phyloP scores from a whole-genome alignment of 64 coral and sea anemone species.

The Acropora yongei region DNA sequence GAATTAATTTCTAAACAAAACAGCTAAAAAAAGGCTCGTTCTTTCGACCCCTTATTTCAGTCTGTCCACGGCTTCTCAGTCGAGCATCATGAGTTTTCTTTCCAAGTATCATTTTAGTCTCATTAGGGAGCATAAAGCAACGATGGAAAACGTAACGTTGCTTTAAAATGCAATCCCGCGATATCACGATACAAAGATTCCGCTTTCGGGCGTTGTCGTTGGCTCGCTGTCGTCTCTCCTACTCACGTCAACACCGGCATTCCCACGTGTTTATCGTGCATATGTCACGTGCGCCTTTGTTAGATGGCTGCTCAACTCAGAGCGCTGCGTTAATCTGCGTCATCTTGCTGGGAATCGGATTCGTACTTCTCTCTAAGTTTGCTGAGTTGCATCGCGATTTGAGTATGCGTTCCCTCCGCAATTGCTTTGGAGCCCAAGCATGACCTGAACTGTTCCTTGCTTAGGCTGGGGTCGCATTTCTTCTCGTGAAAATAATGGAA shows the following conservation, averaged over 20 bases:
- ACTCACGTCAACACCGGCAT: not conserved
- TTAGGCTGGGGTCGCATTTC: constrained; percentile 83
- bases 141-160: too few relatives aligned
- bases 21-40: too few relatives aligned
- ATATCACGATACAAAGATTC: too few relatives aligned
- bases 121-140: too few relatives aligned
- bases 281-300: not conserved
- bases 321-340: not conserved
- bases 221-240: not conserved
- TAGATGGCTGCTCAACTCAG: not conserved
- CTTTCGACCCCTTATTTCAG: too few relatives aligned
- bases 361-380: constrained; percentile 84
- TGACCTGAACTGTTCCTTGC: constrained; percentile 65
- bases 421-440: constrained; percentile 85
- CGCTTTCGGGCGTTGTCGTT: not conserved
- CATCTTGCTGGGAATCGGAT: constrained; percentile 46
- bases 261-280: not conserved
- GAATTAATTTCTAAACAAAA: too few relatives aligned
- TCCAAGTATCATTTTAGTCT: too few relatives aligned
- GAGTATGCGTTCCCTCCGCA: constrained; percentile 75
- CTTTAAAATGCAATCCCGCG: too few relatives aligned
- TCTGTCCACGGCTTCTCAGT: too few relatives aligned
- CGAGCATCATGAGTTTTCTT: too few relatives aligned
- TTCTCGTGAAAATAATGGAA: constrained; percentile 95
- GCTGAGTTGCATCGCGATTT: constrained; percentile 78